Percentiles rank a stretch among this genome's conserved stretches.
phyloP scores from a whole-genome alignment of 2,113 vertebrate genomes.

The Catharus bicknelli region DNA sequence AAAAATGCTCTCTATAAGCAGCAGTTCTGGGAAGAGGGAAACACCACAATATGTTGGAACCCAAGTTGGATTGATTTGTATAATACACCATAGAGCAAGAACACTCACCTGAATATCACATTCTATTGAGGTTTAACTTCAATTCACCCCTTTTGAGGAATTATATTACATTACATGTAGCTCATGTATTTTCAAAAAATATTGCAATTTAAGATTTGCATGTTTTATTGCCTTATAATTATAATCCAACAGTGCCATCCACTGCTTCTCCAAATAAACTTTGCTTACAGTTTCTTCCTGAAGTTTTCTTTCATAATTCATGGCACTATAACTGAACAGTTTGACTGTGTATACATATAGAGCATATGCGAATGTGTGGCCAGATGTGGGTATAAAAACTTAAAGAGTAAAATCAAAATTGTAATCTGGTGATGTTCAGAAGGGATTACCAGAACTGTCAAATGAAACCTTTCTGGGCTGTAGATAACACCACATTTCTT shows the following conservation, averaged over 20 bases:
- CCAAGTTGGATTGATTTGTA: neutral
- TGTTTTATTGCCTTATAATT: conserved; percentile 61
- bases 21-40: neutral
- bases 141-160: neutral
- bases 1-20: neutral
- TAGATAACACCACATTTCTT: conserved; percentile 1
- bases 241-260: conserved; percentile 75
- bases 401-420: conserved; percentile 5
- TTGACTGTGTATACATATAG: neutral
- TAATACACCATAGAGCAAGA: neutral
- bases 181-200: neutral
- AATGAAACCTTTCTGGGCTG: conserved; percentile 11
- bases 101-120: fast-evolving
- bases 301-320: neutral
- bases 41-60: neutral
- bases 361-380: neutral
- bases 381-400: neutral
- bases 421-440: conserved; percentile 10
- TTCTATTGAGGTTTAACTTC: neutral
- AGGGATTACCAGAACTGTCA: conserved; percentile 40
- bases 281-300: conserved; percentile 29
- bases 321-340: neutral
- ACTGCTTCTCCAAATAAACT: conserved; percentile 66
- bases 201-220: conserved; percentile 26
- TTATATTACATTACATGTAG: neutral